Base-by-base conservation (phyloP, 2,797 vertebrate genomes). In the Acanthurus tractus region DNA sequence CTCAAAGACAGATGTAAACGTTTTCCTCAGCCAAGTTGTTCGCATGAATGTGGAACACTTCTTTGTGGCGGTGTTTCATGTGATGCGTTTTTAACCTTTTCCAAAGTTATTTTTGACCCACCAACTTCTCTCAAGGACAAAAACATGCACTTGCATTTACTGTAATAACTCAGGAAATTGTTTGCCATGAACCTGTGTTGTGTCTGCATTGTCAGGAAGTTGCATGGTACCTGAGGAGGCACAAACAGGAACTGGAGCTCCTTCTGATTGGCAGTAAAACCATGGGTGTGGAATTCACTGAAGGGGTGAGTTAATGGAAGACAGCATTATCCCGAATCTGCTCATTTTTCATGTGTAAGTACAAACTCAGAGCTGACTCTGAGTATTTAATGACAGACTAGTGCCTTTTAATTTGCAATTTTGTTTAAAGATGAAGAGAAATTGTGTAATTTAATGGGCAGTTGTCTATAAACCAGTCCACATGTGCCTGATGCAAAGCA, bases 191-290 rank as follows among this genome's bases (percentile, higher is more conserved):
- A 48, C 40, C 10, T 54, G 18, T 29, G 34, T 1, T 50, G 17
- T 72, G 50, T 74, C n/a, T 68, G 59, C 74, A 57, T 75, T 23
- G 54, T 6, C 89, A 99, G 98, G 94, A 96, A 67, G 96, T 95
- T 10, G 86, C 78, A 0, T 38, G 54, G 42, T 97, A 98, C 88
- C 80, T 98, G 76, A 93, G 92, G 62, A 96, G 96, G 44, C 96
- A 99, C 88, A 94, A 92, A 84, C 93, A 96, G 82, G 98, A 99
- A 83, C 91, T 96, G 20, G 95, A 97, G 75, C 91, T 99, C n/a
- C 85, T 99, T 63, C 91, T 92, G 69, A 94, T 96, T 12, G 96
- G 96, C 63, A 96, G 96, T 8, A 89, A 91, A 0, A 94, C 93
- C 14, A 95, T 99, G 42, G 97, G 96, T 12, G 96, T 96, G 40